Conservation (phyloP, 1,140 invertebrate genomes). For the Lepidostoma basale region DNA sequence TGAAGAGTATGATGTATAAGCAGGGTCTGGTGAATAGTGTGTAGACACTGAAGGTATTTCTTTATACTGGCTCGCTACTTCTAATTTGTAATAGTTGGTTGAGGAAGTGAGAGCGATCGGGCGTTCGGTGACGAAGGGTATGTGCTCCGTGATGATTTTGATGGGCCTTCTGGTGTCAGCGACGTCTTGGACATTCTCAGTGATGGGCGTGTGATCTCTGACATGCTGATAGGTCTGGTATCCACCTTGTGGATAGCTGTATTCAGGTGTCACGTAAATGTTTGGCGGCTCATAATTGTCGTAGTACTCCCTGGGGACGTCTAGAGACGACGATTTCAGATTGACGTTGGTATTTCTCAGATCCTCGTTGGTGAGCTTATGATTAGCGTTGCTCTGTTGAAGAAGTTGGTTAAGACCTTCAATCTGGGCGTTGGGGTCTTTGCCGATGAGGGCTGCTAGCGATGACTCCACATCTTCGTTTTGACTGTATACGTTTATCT, state of each 20-base stretch:
- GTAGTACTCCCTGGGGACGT: slow-evolving; percentile 17
- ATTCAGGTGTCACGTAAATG: not conserved
- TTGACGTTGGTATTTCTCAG: slow-evolving; percentile 35
- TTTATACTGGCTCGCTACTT: slow-evolving; percentile 51
- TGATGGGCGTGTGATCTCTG: slow-evolving; percentile 56
- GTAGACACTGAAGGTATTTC: not conserved
- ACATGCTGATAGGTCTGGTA: slow-evolving; percentile 42
- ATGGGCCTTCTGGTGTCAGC: slow-evolving; percentile 49
- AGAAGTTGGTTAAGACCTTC: slow-evolving; percentile 35
- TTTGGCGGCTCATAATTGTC: slow-evolving; percentile 13
- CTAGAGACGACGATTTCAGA: slow-evolving; percentile 38
- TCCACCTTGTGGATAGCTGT: slow-evolving; percentile 3
- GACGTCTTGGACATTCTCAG: slow-evolving; percentile 56
- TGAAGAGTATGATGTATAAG: slow-evolving; percentile 2
- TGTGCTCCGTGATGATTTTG: slow-evolving; percentile 33
- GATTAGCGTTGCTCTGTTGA: slow-evolving; percentile 11
- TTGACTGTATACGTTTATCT: slow-evolving; percentile 25
- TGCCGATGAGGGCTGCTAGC: slow-evolving; percentile 39
- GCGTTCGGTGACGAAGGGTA: slow-evolving; percentile 33
- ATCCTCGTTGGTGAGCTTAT: slow-evolving; percentile 22
- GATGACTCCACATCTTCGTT: slow-evolving; percentile 24
- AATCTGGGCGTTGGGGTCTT: slow-evolving; percentile 40
- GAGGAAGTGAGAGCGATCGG: slow-evolving; percentile 46
- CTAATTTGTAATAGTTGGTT: slow-evolving; percentile 55
- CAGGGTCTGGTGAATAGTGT: not conserved